A percentile compares a stretch with the other conserved stretches of the same genome.
These are phyloP conservation scores for Phoxinus phoxinus DNA, from an alignment of 2,113 vertebrate species.

Conservation along the genomic window DNA sequence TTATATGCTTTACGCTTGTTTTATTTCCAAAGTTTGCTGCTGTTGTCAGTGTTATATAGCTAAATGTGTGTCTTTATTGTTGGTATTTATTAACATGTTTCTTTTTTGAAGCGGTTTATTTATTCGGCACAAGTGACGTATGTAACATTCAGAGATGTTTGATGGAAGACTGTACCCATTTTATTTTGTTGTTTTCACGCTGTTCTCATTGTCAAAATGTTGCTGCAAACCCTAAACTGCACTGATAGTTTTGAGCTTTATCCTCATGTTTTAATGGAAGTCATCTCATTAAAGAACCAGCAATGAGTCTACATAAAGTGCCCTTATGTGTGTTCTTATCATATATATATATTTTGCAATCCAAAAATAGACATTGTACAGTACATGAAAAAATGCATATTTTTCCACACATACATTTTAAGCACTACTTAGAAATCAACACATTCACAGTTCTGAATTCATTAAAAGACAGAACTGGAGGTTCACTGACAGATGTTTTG, in stretches of 20 bases:
- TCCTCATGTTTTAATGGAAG: conserved; percentile 13
- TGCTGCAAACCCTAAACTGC: not conserved
- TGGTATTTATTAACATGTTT: conserved; percentile 7
- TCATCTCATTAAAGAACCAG: conserved; percentile 32
- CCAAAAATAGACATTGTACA: not conserved
- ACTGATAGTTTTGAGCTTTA: not conserved
- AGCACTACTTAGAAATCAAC: not conserved
- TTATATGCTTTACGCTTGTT: not conserved
- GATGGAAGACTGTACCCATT: not conserved
- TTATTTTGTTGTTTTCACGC: not conserved
- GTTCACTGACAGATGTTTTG: not conserved
- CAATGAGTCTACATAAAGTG: not conserved
- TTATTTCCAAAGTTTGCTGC: not conserved
- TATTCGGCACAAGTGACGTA: not conserved
- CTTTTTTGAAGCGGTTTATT: not conserved
- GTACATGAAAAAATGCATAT: not conserved
- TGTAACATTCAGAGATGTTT: not conserved
- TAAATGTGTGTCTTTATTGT: conserved; percentile 2
- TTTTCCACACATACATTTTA: not conserved
- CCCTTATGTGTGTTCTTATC: not conserved
- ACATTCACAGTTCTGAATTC: not conserved
- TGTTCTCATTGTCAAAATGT: not conserved
- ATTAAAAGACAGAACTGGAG: not conserved
- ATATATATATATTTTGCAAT: not conserved
- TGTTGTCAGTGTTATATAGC: not conserved